Evolutionary conservation across 2,113 vertebrate genomes (phyloP), one percentile per base, ranked within the genome.

Genomic region (Piprites chloris): DNA sequence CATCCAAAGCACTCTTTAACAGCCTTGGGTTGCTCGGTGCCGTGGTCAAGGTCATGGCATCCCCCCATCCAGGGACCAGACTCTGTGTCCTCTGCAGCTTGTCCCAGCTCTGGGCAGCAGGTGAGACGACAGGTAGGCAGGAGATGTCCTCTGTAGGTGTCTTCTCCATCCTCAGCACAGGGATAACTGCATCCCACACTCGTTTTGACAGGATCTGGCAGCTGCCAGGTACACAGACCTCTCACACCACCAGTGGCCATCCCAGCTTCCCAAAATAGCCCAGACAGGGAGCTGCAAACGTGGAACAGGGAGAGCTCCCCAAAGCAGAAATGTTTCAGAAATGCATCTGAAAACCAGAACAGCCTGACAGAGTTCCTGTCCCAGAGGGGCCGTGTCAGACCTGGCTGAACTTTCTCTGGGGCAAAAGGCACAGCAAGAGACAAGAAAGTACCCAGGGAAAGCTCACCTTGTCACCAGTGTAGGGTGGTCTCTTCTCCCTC

Each of bases 331-430:
- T 13, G 17, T 52, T 52, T 59, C 73, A 61, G 68, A n/a, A 39
- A 41, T 10, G 9, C 28, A 12, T 14, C 66, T 56, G 68, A 14
- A 15, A 44, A 58, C 12, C 33, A 49, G 42, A 50, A 47, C 3
- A 56, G 28, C 20, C 71, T 37, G 35, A 7, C 47, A 49, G 79
- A 20, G 1, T 17, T 41, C 3, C 23, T 44, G 21, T 13, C 8
- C 4, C 7, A 22, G 41, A 35, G 41, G 24, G 49, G 18, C 27
- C 13, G 1, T 26, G 58, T 47, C 53, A 79, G 71, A 41, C 26
- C 26, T 21, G 0, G 0, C 1, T 19, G 17, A 12, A 28, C 11
- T 3, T 19, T 3, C 0, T 14, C 33, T 8, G 28, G 42, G 50
- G 63, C 53, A 55, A 88, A 35, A 86, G 23, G 23, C 18, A 42